These are phyloP conservation scores for Griposia aprilina DNA, from an alignment of 2,888 invertebrate species.

Conservation along the genomic window DNA sequence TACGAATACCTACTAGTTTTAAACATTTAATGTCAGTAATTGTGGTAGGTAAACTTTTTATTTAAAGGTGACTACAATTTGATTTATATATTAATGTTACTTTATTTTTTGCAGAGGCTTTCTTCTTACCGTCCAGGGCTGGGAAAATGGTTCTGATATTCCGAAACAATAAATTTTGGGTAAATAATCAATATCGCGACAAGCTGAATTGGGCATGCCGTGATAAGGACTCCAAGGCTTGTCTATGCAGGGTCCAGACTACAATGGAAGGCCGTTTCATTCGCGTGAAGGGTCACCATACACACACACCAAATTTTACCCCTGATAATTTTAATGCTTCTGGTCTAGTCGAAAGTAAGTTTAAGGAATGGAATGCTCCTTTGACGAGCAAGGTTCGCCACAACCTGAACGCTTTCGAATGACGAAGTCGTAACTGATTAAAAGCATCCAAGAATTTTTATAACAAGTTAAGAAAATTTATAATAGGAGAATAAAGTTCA, in stretches of 20 bases:
- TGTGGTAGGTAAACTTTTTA: conserved; percentile 5
- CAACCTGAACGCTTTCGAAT: conserved; percentile 48
- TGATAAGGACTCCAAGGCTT: conserved; percentile 85
- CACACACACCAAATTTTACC: conserved; percentile 85
- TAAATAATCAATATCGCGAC: conserved; percentile 87
- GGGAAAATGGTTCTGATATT: conserved; percentile 88
- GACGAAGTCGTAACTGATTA: conserved; percentile 18
- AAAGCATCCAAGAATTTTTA: conserved; percentile 14
- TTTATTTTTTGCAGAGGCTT: conserved; percentile 80
- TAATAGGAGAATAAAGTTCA: conserved; percentile 11
- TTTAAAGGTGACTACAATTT: background rate
- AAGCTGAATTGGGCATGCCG: conserved; percentile 89
- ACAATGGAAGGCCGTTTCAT: conserved; percentile 86
- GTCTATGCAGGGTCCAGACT: conserved; percentile 88
- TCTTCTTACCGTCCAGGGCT: conserved; percentile 86
- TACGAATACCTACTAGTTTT: background rate
- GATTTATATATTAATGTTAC: conserved; percentile 31
- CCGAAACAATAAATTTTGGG: conserved; percentile 87
- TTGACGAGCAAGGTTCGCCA: conserved; percentile 48
- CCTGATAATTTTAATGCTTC: conserved; percentile 82
- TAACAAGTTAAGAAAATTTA: conserved; percentile 14
- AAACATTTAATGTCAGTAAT: background rate
- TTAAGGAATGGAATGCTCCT: conserved; percentile 68
- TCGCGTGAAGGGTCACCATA: conserved; percentile 83
- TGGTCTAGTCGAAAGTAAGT: conserved; percentile 68